phyloP scores from a whole-genome alignment of 2,797 vertebrate genomes.

The Cuculus canorus region DNA sequence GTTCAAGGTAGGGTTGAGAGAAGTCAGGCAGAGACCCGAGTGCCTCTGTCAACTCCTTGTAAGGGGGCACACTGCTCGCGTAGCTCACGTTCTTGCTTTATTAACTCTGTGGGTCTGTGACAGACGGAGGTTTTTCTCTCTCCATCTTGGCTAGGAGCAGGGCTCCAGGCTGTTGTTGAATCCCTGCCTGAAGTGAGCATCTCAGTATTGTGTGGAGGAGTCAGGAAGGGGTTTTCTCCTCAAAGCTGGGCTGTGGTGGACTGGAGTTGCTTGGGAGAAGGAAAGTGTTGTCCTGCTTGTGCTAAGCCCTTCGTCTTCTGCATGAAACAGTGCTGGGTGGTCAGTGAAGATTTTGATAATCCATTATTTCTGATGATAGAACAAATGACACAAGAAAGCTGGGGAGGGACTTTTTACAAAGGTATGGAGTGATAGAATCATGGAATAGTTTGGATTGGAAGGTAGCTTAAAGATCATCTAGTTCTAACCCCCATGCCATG shows the following conservation, averaged over 20 bases:
- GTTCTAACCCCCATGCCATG: too few species aligned
- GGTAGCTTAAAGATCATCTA: too few species aligned
- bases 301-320: not conserved
- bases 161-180: fast-evolving
- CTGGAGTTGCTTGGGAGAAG: not conserved
- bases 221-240: not conserved
- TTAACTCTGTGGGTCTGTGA: not conserved
- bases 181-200: not conserved
- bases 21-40: not conserved
- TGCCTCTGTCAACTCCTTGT: fast-evolving
- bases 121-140: not conserved
- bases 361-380: not conserved
- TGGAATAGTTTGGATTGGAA: too few species aligned
- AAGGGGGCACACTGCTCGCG: fast-evolving
- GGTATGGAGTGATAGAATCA: too few species aligned
- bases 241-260: not conserved
- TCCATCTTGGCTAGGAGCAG: not conserved
- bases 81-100: not conserved
- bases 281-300: not conserved
- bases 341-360: not conserved
- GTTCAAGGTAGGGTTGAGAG: not conserved
- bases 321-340: fast-evolving
- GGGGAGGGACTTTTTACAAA: too few species aligned
- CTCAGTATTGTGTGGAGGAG: not conserved
- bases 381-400: fast-evolving